phyloP scores from a whole-genome alignment of 2,113 vertebrate genomes.

The Brachyistius frenatus region DNA sequence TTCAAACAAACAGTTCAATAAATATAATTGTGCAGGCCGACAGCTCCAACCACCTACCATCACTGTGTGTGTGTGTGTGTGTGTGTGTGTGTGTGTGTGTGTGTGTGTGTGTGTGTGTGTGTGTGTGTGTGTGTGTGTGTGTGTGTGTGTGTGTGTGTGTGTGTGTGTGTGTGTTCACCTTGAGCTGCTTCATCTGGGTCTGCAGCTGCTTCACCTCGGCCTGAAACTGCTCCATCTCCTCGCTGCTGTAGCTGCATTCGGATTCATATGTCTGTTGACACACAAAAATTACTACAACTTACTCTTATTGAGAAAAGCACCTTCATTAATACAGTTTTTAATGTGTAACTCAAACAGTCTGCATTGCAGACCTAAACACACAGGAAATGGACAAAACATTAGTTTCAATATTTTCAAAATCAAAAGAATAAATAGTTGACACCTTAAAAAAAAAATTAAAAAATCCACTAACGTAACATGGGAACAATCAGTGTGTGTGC shows the following conservation, averaged over 20 bases:
- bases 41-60: no score
- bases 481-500: background rate
- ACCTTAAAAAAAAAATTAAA: background rate
- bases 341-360: constrained; percentile 12
- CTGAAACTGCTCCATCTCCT: constrained; percentile 90
- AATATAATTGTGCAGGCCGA: no score
- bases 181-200: constrained; percentile 88
- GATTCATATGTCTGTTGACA: constrained; percentile 84
- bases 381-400: constrained; percentile 10
- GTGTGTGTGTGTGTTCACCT: constrained; percentile 78
- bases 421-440: constrained; percentile 47
- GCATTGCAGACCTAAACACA: constrained; percentile 25
- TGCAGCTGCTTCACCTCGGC: constrained; percentile 86
- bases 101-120: background rate
- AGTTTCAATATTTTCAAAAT: constrained; percentile 15
- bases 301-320: constrained; percentile 52
- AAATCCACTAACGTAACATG: background rate
- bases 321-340: constrained; percentile 53
- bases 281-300: constrained; percentile 20
- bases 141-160: constrained; percentile 18
- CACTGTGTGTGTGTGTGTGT: no score
- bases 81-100: constrained; percentile 8
- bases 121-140: background rate
- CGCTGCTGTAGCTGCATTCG: constrained; percentile 84
- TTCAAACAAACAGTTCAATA: no score